These are phyloP conservation scores for Acrossocheilus fasciatus DNA, from an alignment of 2,797 vertebrate species.

Conservation along the genomic window DNA sequence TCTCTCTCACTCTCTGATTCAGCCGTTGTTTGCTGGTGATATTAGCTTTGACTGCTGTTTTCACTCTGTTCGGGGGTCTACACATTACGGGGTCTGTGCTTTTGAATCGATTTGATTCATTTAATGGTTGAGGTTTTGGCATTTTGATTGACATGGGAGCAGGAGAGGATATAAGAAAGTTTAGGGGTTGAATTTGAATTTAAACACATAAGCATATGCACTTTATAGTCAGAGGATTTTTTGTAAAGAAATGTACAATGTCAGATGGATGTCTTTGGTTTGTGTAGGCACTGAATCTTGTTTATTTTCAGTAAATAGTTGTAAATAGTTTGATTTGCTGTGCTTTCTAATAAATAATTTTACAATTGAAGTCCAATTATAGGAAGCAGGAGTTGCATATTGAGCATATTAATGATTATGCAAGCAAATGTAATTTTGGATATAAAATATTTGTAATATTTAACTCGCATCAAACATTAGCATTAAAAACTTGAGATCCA, in stretches of 20 bases:
- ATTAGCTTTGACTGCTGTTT: slow-evolving; percentile 4
- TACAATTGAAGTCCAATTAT: not conserved
- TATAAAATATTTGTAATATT: too few species aligned
- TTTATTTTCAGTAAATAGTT: not conserved
- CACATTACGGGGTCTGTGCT: not conserved
- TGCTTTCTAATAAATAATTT: not conserved
- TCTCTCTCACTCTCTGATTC: slow-evolving; percentile 27
- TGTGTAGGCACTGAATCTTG: not conserved
- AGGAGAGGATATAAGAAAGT: not conserved
- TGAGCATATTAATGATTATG: not conserved
- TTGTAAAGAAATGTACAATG: not conserved
- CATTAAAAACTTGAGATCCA: not conserved
- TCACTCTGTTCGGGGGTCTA: not conserved
- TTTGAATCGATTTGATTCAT: not conserved
- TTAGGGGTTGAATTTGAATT: not conserved
- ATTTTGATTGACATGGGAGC: not conserved
- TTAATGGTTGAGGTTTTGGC: not conserved
- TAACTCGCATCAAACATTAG: not conserved
- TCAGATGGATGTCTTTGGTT: not conserved
- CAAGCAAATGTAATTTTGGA: not conserved
- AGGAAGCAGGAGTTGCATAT: not conserved
- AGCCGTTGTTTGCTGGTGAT: not conserved
- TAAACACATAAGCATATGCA: not conserved
- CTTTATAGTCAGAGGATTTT: not conserved
- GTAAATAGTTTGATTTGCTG: not conserved